Evolutionary conservation across 2,797 vertebrate genomes (phyloP), one percentile per base, ranked within the genome.

Genomic region (Anguilla pacifica): DNA sequence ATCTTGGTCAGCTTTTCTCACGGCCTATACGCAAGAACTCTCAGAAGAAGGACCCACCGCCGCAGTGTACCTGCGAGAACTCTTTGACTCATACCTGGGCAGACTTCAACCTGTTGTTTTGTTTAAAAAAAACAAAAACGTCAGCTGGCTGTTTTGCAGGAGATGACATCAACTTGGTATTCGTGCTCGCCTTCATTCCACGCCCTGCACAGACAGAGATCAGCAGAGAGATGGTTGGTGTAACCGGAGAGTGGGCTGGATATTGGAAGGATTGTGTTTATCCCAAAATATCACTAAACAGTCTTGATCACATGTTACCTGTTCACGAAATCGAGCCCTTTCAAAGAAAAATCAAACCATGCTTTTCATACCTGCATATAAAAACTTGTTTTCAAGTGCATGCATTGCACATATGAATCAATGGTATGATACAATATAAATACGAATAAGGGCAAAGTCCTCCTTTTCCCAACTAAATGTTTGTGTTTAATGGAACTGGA

Each of bases 151-250:
- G 72, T 31, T 39, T 77, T 77, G 31, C 17, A 7, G 31, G 17
- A 77, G 74, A 3, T 19, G 35, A 79, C 39, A 79, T 79, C 35
- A 46, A 46, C 74, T 19, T 39, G 74, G 39, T 46, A 7, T 79
- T 43, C 74, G 39, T 22, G 74, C 74, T 79, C 17, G 4, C 35
- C 39, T 17, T 79, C 79, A 82, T 82, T 82, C 79, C 79, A 82
- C 7, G 4, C 79, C 79, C 10, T 11, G 39, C 15, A 43, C 15
- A 28, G 19, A 39, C 15, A 81, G 43, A 51, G 79, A 82, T 82
- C 43, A 43, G 22, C 19, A 43, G 74, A 82, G 43, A n/a, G 4
- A 82, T 1, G 22, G 46, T 82, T 51, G n/a, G 46, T n/a, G 19
- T n/a, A 51, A 82, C 43, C 25, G n/a, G 17, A 51, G 46, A 25